Percentiles rank a stretch among this genome's conserved stretches.
These are phyloP conservation scores for Pangasius mekongensis DNA, from an alignment of 2,797 vertebrate species.

Conservation along the genomic window DNA sequence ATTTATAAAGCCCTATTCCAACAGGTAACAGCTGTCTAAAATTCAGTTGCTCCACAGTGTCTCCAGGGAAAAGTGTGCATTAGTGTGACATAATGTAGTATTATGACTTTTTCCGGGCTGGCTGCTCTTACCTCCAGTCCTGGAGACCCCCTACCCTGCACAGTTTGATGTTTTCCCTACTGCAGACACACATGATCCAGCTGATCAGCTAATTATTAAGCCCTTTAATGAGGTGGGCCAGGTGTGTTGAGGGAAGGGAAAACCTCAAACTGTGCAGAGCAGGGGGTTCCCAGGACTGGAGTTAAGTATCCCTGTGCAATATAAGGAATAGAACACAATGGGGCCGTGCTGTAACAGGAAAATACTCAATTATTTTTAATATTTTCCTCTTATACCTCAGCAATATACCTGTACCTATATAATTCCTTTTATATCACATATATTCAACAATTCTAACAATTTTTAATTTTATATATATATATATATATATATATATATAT, in stretches of 20 bases:
- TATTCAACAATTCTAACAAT: background rate
- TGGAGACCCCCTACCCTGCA: conserved; percentile 11
- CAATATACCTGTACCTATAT: background rate
- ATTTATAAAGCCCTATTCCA: background rate
- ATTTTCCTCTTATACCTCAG: background rate
- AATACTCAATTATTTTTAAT: background rate
- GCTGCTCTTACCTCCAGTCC: background rate
- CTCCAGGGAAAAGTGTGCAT: background rate
- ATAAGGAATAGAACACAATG: background rate
- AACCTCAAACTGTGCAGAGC: conserved; percentile 14
- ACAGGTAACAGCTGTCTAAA: background rate
- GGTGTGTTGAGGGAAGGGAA: conserved; percentile 11
- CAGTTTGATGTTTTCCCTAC: conserved; percentile 22
- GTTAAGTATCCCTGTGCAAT: background rate
- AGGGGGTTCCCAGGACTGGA: background rate
- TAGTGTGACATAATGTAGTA: background rate
- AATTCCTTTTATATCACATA: background rate
- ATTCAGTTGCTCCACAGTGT: background rate
- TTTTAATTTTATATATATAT: background rate
- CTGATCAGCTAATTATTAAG: conserved; percentile 22
- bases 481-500: too few species aligned
- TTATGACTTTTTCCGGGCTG: conserved; percentile 9
- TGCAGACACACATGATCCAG: background rate
- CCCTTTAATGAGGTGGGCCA: conserved; percentile 23
- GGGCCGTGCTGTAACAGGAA: background rate